Base-by-base conservation (phyloP, 2,113 vertebrate species). In the Tangachromis dhanisi region DNA sequence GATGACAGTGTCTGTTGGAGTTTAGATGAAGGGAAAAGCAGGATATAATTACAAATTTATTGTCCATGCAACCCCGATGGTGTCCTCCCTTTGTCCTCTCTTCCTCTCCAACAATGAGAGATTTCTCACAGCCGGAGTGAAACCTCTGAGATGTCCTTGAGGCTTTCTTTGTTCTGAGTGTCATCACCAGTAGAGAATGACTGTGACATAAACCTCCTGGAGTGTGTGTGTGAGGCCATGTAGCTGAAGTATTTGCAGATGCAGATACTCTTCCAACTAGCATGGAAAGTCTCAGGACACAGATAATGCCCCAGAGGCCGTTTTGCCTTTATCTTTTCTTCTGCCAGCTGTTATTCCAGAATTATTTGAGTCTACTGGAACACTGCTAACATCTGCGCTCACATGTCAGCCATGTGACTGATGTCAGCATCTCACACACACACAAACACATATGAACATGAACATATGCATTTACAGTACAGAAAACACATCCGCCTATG, bases 371-470 rank as follows among this genome's bases (percentile, higher is more conserved):
- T 91, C 86, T 81, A 55, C 76, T 89, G 86, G 76, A 93, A 86
- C 88, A 55, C 78, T 40, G 53, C 81, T 80, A 88, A 93, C 94
- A 92, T 94, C 92, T 94, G 93, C 83, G 38, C 79, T 19, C 17
- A 89, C 83, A 93, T 93, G 79, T 80, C 89, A 89, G 81, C 86
- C 71, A 19, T 87, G 76, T 86, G 85, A 89, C 55, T 38, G 68
- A 90, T 88, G 86, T 85, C 81, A 83, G 86, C 55, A 80, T 19
- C 90, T 89, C 29, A 33, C 86, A 66, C 31, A 87, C 88, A 91
- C 83, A 85, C 80, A 91, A 88, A 90, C 83, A 84, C 81, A 91
- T 26, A 89, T 89, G 86, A 84, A 92, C 89, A 90, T 84, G 88
- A 82, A 86, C 88, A 92, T 81, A 83, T 92, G 87, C 79, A 92